phyloP scores from a whole-genome alignment of 2,113 vertebrate genomes.

The Cyprinus carpio region DNA sequence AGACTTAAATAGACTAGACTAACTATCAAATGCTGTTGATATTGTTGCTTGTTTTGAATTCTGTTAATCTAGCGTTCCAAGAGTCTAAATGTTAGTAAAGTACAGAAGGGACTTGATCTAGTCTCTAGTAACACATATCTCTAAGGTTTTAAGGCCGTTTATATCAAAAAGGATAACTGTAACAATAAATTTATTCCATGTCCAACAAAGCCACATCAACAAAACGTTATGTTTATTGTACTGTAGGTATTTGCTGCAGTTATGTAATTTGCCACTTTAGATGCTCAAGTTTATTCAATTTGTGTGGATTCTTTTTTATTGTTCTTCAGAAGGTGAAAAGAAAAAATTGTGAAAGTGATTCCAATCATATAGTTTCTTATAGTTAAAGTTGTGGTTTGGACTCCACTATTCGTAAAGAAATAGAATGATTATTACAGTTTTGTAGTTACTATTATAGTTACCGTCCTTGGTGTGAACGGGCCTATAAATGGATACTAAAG shows the following conservation, averaged over 20 bases:
- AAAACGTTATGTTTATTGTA: neutral
- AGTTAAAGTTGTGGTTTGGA: neutral
- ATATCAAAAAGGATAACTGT: neutral
- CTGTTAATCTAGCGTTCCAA: neutral
- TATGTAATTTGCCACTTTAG: neutral
- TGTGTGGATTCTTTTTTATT: neutral
- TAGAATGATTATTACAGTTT: neutral
- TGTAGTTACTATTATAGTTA: neutral
- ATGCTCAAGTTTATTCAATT: neutral
- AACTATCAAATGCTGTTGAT: neutral
- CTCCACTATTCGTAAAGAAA: neutral
- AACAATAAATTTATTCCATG: neutral
- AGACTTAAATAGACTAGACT: neutral
- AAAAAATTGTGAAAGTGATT: neutral
- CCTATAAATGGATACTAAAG: neutral
- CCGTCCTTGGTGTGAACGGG: neutral
- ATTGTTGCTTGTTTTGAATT: neutral
- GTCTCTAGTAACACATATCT: neutral
- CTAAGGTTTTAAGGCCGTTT: neutral
- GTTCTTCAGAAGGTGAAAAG: neutral
- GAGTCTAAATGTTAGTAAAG: neutral
- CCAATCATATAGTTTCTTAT: neutral
- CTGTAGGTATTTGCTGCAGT: neutral
- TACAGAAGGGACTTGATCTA: neutral
- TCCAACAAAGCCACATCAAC: neutral